Conservation (phyloP, 2,113 vertebrate species). For the Microcebus ravelobensis region DNA sequence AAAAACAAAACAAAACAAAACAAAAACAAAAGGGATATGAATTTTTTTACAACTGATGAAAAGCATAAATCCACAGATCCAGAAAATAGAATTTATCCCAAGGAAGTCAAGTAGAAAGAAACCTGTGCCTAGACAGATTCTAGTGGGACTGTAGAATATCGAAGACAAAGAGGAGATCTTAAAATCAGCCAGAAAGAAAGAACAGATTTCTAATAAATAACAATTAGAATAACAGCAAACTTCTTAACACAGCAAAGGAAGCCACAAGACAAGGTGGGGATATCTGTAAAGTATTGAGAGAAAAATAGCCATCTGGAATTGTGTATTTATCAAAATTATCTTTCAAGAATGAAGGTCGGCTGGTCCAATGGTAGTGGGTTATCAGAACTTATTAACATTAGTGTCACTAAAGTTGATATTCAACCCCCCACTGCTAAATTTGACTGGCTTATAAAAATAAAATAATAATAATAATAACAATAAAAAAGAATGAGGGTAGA, state of each 20-base stretch:
- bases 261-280: background rate
- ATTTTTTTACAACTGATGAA: background rate
- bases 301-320: background rate
- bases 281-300: background rate
- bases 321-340: background rate
- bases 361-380: too few relatives aligned
- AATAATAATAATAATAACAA: too few relatives aligned
- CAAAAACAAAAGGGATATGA: too few relatives aligned
- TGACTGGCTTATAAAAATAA: too few relatives aligned
- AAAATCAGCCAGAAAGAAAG: background rate
- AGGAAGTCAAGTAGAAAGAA: background rate
- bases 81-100: background rate
- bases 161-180: background rate
- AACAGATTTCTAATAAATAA: background rate
- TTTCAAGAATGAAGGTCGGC: background rate
- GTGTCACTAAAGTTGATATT: too few relatives aligned
- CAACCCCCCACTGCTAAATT: too few relatives aligned
- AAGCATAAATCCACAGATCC: background rate
- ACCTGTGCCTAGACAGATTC: background rate
- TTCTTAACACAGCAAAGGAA: background rate
- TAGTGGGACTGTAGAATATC: background rate
- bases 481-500: too few relatives aligned
- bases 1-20: too few relatives aligned
- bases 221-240: background rate
- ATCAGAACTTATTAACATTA: too few relatives aligned